A percentile compares a stretch with the other conserved stretches of the same genome.
These are phyloP conservation scores for Xestia xanthographa DNA, from an alignment of 2,888 invertebrate species.

Conservation along the genomic window DNA sequence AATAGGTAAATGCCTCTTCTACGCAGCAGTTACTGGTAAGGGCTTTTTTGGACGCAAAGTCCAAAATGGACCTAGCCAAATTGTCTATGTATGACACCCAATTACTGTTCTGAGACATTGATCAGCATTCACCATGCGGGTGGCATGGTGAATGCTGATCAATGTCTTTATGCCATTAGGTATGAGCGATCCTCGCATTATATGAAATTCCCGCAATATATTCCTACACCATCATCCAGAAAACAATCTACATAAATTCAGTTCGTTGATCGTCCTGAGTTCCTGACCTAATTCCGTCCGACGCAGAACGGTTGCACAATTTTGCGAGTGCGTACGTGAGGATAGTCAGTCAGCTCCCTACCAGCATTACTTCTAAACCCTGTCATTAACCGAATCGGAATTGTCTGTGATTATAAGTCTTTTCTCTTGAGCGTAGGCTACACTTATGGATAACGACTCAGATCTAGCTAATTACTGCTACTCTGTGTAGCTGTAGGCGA, in stretches of 20 bases:
- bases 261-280: conserved; percentile 10
- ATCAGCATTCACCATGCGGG: conserved; percentile 1
- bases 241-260: background rate
- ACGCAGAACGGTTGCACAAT: conserved; percentile 28
- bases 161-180: no score
- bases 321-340: conserved; percentile 46
- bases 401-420: background rate
- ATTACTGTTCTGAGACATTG: background rate
- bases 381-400: conserved; percentile 9
- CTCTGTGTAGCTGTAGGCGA: background rate
- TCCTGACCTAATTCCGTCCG: conserved; percentile 25
- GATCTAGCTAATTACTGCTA: background rate
- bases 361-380: background rate
- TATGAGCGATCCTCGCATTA: background rate
- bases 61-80: background rate
- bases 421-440: background rate
- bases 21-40: background rate
- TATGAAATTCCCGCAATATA: background rate
- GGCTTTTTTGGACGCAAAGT: background rate
- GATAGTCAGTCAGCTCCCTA: conserved; percentile 2
- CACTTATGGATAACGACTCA: background rate
- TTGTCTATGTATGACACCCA: background rate
- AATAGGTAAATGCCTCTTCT: background rate
- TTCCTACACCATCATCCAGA: conserved; percentile 16
- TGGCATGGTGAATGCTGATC: no score